phyloP scores from a whole-genome alignment of 1,140 invertebrate genomes.

The Cyclina sinensis region DNA sequence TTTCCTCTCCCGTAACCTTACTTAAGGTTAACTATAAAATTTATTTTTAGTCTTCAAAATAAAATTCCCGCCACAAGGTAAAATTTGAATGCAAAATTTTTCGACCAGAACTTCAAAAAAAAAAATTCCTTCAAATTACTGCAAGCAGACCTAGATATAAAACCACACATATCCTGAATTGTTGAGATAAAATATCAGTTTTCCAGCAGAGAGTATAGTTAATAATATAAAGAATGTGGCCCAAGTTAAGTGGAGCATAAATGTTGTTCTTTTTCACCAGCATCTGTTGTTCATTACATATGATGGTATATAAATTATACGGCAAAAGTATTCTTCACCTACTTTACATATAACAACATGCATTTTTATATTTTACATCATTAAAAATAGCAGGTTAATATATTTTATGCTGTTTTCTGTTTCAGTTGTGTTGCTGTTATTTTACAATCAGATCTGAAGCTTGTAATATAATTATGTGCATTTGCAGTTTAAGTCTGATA shows the following conservation, averaged over 20 bases:
- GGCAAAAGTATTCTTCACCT: background rate
- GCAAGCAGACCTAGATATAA: background rate
- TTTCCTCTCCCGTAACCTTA: too few species aligned
- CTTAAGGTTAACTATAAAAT: too few species aligned
- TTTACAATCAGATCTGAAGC: too few species aligned
- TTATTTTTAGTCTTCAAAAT: background rate
- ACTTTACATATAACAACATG: background rate
- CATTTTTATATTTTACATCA: too few species aligned
- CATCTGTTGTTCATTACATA: constrained; percentile 22
- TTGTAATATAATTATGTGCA: too few species aligned
- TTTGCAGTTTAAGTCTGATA: too few species aligned
- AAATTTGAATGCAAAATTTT: constrained; percentile 12
- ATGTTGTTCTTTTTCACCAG: background rate
- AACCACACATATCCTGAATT: constrained; percentile 4
- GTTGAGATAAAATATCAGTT: constrained; percentile 17
- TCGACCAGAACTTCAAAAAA: background rate
- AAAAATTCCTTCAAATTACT: background rate
- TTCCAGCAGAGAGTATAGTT: constrained; percentile 1
- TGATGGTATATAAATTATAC: constrained; percentile 25
- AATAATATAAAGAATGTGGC: constrained; percentile 31
- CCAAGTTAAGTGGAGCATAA: constrained; percentile 19
- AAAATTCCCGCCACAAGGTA: background rate
- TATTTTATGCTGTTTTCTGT: too few species aligned
- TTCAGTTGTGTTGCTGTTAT: too few species aligned
- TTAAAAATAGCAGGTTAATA: too few species aligned